Base-by-base conservation (phyloP, 1,140 invertebrate species). In the Tetramorium simillimum region DNA sequence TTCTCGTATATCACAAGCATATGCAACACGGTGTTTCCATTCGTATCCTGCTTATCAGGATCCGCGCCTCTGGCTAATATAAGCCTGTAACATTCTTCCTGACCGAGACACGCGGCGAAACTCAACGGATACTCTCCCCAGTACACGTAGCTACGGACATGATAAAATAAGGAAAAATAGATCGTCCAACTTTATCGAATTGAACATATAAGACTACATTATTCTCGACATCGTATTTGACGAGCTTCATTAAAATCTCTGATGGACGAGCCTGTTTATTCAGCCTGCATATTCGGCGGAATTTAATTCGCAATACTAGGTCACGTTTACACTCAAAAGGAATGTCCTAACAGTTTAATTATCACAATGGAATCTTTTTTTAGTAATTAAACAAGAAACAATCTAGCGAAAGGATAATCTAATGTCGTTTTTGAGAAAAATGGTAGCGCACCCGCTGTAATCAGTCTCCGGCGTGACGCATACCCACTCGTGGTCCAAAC, bases 1-100 rank as follows among this genome's bases (percentile, higher is more conserved):
- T 99, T 99, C 90, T 99, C 97, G 94, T 99, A 98, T 92, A 99
- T 99, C 58, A 99, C 98, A 14, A 99, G 95, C 97, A 99, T 98
- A 93, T 99, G 99, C 6, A 99, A 95, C 2, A 99, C 98, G 0
- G 99, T 99, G 92, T 99, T 99, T 70, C 99, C 99, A 95, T 99
- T 99, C 0, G 98, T 98, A 92, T 99, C 99, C 95, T 99, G 98
- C 33, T 97, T 97, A 94, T 99, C 97, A 0, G 99, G 98, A 96
- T 99, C 97, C 0, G 99, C 99, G n/a, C 98, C 98, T 94, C 98
- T 97, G 0, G 99, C 98, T 56, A 99, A 94, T 78, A 99, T 98
- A 88, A 99, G 96, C 10, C 99, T 96, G 91, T 99, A 99, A 94
- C 99, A 99, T 94, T 99, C 99, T 93, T 99, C 99, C 95, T 99